Conservation (phyloP, 1,140 invertebrate species). For the Pseudomyrmex flavicornis region DNA sequence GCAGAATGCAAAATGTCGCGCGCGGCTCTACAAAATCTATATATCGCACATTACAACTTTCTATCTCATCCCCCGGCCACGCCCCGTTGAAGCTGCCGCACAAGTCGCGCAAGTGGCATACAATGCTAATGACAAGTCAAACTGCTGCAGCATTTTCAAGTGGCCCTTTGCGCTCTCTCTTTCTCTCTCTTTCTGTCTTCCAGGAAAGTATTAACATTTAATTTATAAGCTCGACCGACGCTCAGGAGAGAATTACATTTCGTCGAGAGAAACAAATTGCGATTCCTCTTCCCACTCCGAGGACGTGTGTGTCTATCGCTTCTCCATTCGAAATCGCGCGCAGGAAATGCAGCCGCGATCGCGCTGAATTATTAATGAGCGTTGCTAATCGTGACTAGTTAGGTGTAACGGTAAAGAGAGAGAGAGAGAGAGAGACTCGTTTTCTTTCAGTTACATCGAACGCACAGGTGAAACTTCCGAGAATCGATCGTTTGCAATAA, state of each 20-base stretch:
- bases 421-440: slow-evolving; percentile 60
- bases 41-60: slow-evolving; percentile 36
- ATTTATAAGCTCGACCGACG: not conserved
- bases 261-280: not conserved
- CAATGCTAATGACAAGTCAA: slow-evolving; percentile 1
- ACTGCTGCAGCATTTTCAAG: not conserved
- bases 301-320: not conserved
- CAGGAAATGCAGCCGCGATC: slow-evolving; percentile 60
- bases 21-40: not conserved
- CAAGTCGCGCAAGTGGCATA: not conserved
- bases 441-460: slow-evolving; percentile 35
- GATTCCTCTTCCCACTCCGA: not conserved
- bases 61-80: slow-evolving; percentile 32
- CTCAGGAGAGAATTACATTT: not conserved
- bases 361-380: slow-evolving; percentile 74
- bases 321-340: not conserved
- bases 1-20: slow-evolving; percentile 1
- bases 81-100: not conserved
- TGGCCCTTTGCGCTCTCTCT: too few relatives aligned
- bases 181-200: not conserved
- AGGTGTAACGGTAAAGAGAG: slow-evolving; percentile 67
- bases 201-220: slow-evolving; percentile 18
- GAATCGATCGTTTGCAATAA: slow-evolving; percentile 53
- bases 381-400: slow-evolving; percentile 67
- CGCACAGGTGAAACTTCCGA: slow-evolving; percentile 63